phyloP scores from a whole-genome alignment of 30 jellyfish, hydroid and myxozoan species.

The Aurelia coerulea region DNA sequence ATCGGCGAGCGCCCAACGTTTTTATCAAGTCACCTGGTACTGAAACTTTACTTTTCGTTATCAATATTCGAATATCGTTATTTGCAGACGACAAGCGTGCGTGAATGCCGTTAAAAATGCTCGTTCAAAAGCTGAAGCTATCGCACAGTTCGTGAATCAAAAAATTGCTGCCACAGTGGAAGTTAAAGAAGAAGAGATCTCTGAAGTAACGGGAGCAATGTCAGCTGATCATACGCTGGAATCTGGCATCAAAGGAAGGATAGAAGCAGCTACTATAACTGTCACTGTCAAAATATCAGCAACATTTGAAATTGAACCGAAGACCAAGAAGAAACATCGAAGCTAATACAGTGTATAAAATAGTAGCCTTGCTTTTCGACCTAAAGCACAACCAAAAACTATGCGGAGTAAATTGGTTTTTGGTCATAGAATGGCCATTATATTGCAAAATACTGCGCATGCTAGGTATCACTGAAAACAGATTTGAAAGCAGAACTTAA shows the following conservation, averaged over 20 bases:
- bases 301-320: constrained; percentile 59
- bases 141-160: constrained; percentile 86
- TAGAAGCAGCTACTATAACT: constrained; percentile 53
- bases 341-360: too few species aligned
- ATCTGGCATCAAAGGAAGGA: constrained; percentile 26
- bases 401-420: too few species aligned
- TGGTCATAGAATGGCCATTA: too few species aligned
- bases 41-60: too few species aligned
- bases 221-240: constrained; percentile 28
- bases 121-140: constrained; percentile 83
- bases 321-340: constrained; percentile 48
- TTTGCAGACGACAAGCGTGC: constrained; percentile 87
- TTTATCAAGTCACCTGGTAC: too few species aligned
- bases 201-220: constrained; percentile 64
- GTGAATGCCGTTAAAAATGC: constrained; percentile 87
- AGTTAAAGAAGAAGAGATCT: constrained; percentile 73
- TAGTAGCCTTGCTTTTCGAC: too few species aligned
- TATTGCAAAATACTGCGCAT: too few species aligned
- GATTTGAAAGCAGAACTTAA: too few species aligned
- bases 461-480: too few species aligned
- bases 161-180: constrained; percentile 72
- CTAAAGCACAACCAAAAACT: too few species aligned
- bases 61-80: too few species aligned
- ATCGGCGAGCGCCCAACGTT: too few species aligned
- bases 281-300: constrained; percentile 50